Conservation (phyloP, 2,888 invertebrate species). For the Agrilus cyanescens region DNA sequence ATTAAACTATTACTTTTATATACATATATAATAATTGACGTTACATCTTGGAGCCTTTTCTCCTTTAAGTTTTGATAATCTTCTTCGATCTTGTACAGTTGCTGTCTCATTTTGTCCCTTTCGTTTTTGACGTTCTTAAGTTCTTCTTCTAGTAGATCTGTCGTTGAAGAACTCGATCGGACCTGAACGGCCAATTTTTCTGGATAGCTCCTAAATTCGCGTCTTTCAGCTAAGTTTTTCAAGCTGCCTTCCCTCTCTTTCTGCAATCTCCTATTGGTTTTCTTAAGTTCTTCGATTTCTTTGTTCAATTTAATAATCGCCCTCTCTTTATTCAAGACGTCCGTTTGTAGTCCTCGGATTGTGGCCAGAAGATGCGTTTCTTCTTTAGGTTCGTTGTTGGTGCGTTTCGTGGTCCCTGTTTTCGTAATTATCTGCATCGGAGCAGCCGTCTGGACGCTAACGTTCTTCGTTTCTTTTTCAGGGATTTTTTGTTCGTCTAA, state of each 20-base stretch:
- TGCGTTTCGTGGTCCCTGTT: slow-evolving; percentile 21
- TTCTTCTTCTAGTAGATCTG: slow-evolving; percentile 38
- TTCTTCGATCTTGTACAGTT: slow-evolving; percentile 44
- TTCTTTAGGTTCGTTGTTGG: slow-evolving; percentile 41
- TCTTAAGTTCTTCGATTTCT: slow-evolving; percentile 64
- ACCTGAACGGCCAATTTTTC: slow-evolving; percentile 29
- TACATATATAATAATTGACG: slow-evolving; percentile 29
- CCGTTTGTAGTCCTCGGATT: slow-evolving; percentile 64
- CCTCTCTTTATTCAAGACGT: slow-evolving; percentile 62
- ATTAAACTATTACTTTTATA: slow-evolving; percentile 5
- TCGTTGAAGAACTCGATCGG: slow-evolving; percentile 28
- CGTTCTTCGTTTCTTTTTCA: slow-evolving; percentile 26
- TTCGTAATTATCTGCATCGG: slow-evolving; percentile 10
- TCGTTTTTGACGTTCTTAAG: slow-evolving; percentile 41
- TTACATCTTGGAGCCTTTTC: slow-evolving; percentile 69
- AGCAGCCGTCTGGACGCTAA: slow-evolving; percentile 24
- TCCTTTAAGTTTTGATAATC: slow-evolving; percentile 65
- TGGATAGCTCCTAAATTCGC: slow-evolving; percentile 28
- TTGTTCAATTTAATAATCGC: slow-evolving; percentile 57
- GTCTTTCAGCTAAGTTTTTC: slow-evolving; percentile 32
- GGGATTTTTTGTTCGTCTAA: slow-evolving; percentile 25
- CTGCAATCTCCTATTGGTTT: slow-evolving; percentile 62
- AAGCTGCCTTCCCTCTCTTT: slow-evolving; percentile 58
- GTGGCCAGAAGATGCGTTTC: slow-evolving; percentile 69
- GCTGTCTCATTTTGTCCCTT: slow-evolving; percentile 52